Conservation (phyloP, 2,797 vertebrate species). For the Betta splendens region DNA sequence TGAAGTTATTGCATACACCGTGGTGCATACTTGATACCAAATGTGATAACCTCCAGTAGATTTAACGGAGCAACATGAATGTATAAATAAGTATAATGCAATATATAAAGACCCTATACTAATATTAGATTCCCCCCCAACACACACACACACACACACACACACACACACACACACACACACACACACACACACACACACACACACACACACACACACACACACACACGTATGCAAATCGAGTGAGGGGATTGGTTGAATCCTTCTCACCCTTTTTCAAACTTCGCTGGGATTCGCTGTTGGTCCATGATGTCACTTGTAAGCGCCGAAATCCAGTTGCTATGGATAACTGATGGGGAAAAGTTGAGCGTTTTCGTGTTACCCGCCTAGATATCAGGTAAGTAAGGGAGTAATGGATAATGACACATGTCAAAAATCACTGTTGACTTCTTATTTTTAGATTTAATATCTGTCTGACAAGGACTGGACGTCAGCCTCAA, state of each 20-base stretch:
- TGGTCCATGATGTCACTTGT: conserved; percentile 64
- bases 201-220: too few relatives aligned
- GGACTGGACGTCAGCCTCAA: neutral
- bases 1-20: too few relatives aligned
- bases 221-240: neutral
- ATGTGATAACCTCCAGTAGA: too few relatives aligned
- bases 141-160: too few relatives aligned
- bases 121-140: too few relatives aligned
- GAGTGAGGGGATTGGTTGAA: conserved; percentile 46
- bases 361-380: conserved; percentile 43
- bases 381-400: conserved; percentile 44
- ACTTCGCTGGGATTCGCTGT: conserved; percentile 53
- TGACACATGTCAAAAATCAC: neutral
- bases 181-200: too few relatives aligned
- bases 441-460: neutral
- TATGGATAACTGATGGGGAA: conserved; percentile 68
- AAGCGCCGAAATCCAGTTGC: conserved; percentile 72
- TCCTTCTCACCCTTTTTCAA: conserved; percentile 30
- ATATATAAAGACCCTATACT: too few relatives aligned
- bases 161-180: too few relatives aligned
- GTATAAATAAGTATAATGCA: too few relatives aligned
- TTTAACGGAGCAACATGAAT: too few relatives aligned
- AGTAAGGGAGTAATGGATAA: conserved; percentile 4
- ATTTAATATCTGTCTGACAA: neutral
- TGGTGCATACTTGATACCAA: too few relatives aligned